phyloP scores from a whole-genome alignment of 2,113 vertebrate genomes.

The Corythornis madagascariensis region DNA sequence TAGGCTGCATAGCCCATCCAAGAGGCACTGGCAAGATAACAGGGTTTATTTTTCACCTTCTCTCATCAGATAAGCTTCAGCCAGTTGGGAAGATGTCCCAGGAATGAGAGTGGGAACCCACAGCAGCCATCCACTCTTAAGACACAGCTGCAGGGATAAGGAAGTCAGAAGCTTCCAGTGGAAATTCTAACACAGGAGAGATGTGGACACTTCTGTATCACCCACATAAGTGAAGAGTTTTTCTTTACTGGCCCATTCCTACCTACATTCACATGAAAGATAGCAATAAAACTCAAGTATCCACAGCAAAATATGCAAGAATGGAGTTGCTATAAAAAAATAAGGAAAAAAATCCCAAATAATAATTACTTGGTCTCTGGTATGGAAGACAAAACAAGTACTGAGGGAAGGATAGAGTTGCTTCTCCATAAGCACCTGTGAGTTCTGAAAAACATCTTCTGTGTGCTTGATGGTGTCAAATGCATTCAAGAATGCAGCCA shows the following conservation, averaged over 20 bases:
- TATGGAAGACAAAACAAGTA: neutral
- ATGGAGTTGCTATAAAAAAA: neutral
- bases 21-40: neutral
- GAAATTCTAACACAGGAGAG: neutral
- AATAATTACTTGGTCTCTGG: neutral
- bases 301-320: neutral
- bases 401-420: neutral
- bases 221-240: neutral
- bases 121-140: neutral
- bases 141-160: neutral
- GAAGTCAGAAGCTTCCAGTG: neutral
- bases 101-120: neutral
- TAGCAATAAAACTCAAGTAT: neutral
- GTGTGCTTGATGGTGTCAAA: neutral
- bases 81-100: neutral
- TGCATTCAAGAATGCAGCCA: neutral
- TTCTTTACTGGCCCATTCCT: neutral
- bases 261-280: neutral
- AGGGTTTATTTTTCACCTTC: neutral
- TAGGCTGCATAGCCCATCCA: neutral
- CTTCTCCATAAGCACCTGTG: neutral
- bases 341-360: rapidly evolving
- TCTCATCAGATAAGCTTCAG: neutral
- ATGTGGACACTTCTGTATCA: neutral
- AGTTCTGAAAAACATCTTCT: neutral